Percentiles rank a stretch among this genome's conserved stretches.
phyloP scores from a whole-genome alignment of 2,888 invertebrate species.

The Papilio protenor region DNA sequence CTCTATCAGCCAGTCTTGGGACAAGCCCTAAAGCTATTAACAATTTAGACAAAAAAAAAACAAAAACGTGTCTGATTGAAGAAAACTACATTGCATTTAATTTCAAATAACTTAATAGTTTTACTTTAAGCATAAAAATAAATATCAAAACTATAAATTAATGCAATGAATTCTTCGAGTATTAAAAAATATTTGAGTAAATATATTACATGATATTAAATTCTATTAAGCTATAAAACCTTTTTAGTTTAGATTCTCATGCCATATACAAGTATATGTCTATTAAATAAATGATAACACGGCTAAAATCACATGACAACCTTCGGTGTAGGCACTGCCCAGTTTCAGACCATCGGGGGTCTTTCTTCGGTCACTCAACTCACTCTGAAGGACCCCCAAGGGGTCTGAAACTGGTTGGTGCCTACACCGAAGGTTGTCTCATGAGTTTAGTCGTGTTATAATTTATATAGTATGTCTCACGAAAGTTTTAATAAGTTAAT shows the following conservation, averaged over 20 bases:
- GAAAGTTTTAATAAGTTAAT: too few species aligned
- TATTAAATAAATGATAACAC: too few species aligned
- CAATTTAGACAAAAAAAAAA: neutral
- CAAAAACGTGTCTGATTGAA: neutral
- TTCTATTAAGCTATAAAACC: constrained; percentile 16
- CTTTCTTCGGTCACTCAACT: too few species aligned
- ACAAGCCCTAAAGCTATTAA: constrained; percentile 4
- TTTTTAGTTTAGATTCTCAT: constrained; percentile 34
- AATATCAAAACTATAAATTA: neutral
- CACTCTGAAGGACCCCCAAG: too few species aligned
- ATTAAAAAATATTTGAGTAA: neutral
- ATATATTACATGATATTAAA: neutral
- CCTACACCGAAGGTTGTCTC: too few species aligned
- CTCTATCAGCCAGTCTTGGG: too few species aligned
- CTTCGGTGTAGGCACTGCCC: too few species aligned
- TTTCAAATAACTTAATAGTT: neutral
- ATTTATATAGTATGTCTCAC: too few species aligned
- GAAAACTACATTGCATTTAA: constrained; percentile 7
- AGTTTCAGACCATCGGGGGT: too few species aligned
- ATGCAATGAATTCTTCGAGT: neutral
- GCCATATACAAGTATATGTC: constrained; percentile 34
- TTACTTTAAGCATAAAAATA: neutral
- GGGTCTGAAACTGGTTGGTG: too few species aligned
- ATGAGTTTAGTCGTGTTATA: too few species aligned
- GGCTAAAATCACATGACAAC: too few species aligned